Percentiles rank a stretch among this genome's conserved stretches.
Conservation (phyloP, 2,888 invertebrate genomes). For the Cataglyphis altisquamis region DNA sequence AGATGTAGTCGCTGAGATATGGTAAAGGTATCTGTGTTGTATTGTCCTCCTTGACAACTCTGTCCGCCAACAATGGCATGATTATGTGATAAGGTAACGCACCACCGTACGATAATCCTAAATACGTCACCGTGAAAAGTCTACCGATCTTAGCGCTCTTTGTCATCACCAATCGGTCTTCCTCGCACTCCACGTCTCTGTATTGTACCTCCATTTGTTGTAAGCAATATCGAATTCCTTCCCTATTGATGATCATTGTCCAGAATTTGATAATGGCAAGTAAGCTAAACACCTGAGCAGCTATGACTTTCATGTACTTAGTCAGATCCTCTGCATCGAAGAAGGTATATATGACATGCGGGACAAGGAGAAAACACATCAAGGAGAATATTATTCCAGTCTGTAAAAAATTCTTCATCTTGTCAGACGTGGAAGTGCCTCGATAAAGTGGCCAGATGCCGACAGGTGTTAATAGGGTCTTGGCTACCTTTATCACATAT, state of each 20-base stretch:
- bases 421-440: conserved; percentile 66
- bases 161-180: conserved; percentile 79
- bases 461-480: conserved; percentile 78
- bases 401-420: conserved; percentile 70
- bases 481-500: conserved; percentile 78
- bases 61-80: conserved; percentile 72
- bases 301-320: conserved; percentile 81
- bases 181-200: conserved; percentile 74
- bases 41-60: conserved; percentile 67
- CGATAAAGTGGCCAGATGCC: conserved; percentile 82
- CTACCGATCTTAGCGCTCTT: conserved; percentile 80
- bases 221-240: conserved; percentile 77
- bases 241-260: conserved; percentile 80
- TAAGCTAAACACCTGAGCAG: conserved; percentile 80
- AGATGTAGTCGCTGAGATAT: conserved; percentile 75
- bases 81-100: conserved; percentile 83
- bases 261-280: conserved; percentile 82
- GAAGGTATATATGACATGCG: conserved; percentile 80
- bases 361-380: conserved; percentile 80
- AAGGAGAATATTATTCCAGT: conserved; percentile 75
- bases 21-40: conserved; percentile 73
- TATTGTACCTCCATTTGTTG: conserved; percentile 79
- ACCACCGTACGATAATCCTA: conserved; percentile 81
- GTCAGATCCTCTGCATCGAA: conserved; percentile 81
- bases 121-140: conserved; percentile 79